Percentiles rank a stretch among this genome's conserved stretches.
Conservation (phyloP, 2,113 vertebrate genomes). For the Uria lomvia region DNA sequence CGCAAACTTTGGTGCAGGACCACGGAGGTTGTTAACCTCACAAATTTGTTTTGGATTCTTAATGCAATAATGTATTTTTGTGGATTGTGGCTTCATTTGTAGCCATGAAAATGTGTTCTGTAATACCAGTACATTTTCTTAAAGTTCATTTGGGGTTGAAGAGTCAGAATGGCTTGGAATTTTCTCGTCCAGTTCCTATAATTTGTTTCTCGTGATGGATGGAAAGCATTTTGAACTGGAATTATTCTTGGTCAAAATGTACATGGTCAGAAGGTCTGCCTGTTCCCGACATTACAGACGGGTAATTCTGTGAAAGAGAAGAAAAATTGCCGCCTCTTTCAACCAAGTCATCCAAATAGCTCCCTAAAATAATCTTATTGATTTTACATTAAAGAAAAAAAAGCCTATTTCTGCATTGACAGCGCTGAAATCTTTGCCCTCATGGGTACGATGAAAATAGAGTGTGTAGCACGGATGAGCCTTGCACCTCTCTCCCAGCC, state of each 20-base stretch:
- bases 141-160: neutral
- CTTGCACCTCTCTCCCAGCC: neutral
- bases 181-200: neutral
- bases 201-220: slow-evolving; percentile 20
- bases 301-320: slow-evolving; percentile 19
- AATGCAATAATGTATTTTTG: neutral
- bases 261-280: neutral
- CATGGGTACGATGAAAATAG: fast-evolving
- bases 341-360: slow-evolving; percentile 5
- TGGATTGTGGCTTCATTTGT: neutral
- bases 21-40: neutral
- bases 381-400: neutral
- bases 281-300: neutral
- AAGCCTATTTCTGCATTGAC: neutral
- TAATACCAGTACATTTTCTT: neutral
- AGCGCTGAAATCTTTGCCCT: neutral
- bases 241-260: slow-evolving; percentile 21
- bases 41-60: neutral
- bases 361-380: slow-evolving; percentile 41
- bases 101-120: neutral
- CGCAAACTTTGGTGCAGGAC: neutral
- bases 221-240: neutral
- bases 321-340: slow-evolving; percentile 34
- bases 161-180: neutral
- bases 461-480: fast-evolving